phyloP scores from a whole-genome alignment of 2,113 vertebrate genomes.

The Corythaixoides concolor region DNA sequence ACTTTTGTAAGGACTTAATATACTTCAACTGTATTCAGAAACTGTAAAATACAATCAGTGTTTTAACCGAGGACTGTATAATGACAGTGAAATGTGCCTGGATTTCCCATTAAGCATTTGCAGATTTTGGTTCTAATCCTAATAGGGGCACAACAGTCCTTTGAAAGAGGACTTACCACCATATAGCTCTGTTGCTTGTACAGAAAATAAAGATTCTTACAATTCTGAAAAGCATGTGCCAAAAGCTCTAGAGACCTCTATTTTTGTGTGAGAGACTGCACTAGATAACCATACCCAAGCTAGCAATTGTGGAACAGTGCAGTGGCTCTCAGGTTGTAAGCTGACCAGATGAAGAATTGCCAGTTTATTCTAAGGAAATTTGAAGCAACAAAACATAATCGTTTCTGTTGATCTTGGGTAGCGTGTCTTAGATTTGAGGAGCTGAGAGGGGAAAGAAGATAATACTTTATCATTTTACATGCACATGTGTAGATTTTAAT shows the following conservation, averaged over 20 bases:
- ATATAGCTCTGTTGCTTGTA: slow-evolving; percentile 37
- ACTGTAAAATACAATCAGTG: neutral
- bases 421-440: slow-evolving; percentile 74
- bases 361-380: slow-evolving; percentile 78
- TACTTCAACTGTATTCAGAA: neutral
- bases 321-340: slow-evolving; percentile 47
- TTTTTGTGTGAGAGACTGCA: slow-evolving; percentile 68
- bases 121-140: slow-evolving; percentile 1
- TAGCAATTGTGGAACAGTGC: slow-evolving; percentile 39
- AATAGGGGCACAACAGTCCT: neutral
- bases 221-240: slow-evolving; percentile 74
- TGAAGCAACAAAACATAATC: slow-evolving; percentile 82
- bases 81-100: neutral
- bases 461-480: slow-evolving; percentile 84
- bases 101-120: neutral
- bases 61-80: neutral
- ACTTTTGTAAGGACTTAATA: neutral
- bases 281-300: slow-evolving; percentile 35
- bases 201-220: slow-evolving; percentile 77
- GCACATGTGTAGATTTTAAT: slow-evolving; percentile 88
- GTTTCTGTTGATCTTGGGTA: slow-evolving; percentile 81
- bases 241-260: slow-evolving; percentile 75
- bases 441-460: slow-evolving; percentile 72
- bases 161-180: neutral
- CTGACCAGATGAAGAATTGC: slow-evolving; percentile 71